Evolutionary conservation across 2,113 vertebrate genomes (phyloP).

Genomic region (Gavialis gangeticus): DNA sequence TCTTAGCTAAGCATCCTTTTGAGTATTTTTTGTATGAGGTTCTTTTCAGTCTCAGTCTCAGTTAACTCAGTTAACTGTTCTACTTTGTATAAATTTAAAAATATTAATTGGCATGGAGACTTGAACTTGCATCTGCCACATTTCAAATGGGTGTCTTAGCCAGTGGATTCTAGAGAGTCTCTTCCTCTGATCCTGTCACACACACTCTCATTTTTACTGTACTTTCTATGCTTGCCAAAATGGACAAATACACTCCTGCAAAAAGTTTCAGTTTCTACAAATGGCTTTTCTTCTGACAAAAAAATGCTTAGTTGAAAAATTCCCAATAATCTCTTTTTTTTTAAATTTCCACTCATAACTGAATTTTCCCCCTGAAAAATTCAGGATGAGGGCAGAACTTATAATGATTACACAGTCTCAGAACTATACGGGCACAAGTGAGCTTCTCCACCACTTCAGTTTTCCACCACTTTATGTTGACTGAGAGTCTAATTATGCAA

Average conservation of each 20-base stretch:
- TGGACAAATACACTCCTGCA: not conserved
- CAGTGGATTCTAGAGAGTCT: rapidly evolving
- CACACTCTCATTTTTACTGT: not conserved
- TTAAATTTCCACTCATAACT: rapidly evolving
- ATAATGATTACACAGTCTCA: not conserved
- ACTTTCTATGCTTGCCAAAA: not conserved
- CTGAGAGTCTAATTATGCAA: not conserved
- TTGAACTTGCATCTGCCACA: not conserved
- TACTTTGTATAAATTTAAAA: not conserved
- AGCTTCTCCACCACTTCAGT: not conserved
- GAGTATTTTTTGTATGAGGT: not conserved
- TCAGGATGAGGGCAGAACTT: not conserved
- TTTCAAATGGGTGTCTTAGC: not conserved
- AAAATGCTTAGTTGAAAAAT: not conserved
- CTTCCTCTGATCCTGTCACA: rapidly evolving
- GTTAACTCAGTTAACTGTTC: not conserved
- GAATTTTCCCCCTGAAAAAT: not conserved
- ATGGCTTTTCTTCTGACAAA: not conserved
- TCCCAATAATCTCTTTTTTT: not conserved
- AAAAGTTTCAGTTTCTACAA: not conserved
- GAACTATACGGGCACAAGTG: not conserved
- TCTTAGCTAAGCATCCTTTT: not conserved
- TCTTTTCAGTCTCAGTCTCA: not conserved
- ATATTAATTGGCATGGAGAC: not conserved
- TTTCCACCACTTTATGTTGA: not conserved